Conservation (phyloP, 2,797 vertebrate genomes). For the Myripristis murdjan region DNA sequence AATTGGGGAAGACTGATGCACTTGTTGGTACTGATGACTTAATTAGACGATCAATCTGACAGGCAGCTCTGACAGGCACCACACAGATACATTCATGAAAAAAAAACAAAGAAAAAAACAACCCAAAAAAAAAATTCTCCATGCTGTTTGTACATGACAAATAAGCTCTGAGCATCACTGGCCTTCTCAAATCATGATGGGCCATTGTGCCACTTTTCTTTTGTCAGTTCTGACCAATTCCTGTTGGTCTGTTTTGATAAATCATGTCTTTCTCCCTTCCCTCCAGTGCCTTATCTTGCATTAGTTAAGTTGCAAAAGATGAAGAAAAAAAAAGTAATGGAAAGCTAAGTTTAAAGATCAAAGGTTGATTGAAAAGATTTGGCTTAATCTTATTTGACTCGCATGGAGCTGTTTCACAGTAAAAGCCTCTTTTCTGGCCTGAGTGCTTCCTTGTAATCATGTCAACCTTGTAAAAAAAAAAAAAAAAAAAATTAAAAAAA, state of each 20-base stretch:
- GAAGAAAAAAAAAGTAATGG: not conserved
- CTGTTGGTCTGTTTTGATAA: conserved; percentile 1
- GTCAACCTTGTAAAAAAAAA: too few relatives aligned
- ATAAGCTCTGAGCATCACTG: conserved; percentile 42
- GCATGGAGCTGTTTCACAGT: too few relatives aligned
- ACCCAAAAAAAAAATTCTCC: conserved; percentile 16
- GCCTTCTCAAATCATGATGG: conserved; percentile 17
- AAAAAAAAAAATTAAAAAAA: too few relatives aligned
- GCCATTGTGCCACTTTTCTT: conserved; percentile 17
- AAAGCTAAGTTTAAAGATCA: not conserved
- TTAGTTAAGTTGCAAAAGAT: not conserved
- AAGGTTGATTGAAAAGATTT: not conserved
- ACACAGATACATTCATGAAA: conserved; percentile 9
- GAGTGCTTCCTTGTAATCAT: too few relatives aligned
- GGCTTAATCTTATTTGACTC: too few relatives aligned
- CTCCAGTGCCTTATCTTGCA: not conserved
- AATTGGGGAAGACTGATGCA: conserved; percentile 11
- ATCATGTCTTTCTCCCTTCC: not conserved
- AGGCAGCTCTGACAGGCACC: not conserved
- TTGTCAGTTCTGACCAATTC: conserved; percentile 13
- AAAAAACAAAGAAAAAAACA: too few relatives aligned
- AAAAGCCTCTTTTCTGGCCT: too few relatives aligned
- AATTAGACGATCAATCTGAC: conserved; percentile 10
- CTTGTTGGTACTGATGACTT: conserved; percentile 28
- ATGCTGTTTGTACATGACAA: conserved; percentile 35